Evolutionary conservation across 2,113 vertebrate genomes (phyloP), one percentile per base, ranked within the genome.

Genomic region (Marmota monax): DNA sequence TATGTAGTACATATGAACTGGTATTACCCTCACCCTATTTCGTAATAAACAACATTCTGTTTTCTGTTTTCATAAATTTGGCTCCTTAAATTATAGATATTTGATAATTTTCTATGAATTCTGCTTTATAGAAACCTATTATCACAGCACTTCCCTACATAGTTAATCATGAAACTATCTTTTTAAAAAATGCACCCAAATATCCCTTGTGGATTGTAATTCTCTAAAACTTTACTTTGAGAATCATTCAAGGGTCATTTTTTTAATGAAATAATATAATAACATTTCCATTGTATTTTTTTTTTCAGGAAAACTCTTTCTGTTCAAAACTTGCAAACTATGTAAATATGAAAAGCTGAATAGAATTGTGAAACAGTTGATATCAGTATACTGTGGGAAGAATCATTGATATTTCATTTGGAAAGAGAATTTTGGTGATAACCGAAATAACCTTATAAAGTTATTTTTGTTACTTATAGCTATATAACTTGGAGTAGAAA

Each of bases 11-110:
- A 58, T 58, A 58, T 58, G 20, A 45, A 34, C 14, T 39, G 14
- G 16, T 1, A 8, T 6, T 7, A 11, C 3, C 16, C 8, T 17
- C 17, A 29, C 4, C 29, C 16, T 12, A 34, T 27, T 16, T 20
- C 6, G 4, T 80, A 51, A 48, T 37, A 48, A 22, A 4, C 16
- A 63, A 3, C 18, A 29, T 70, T 51, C 13, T 63, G 20, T 63
- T 58, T 67, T 67, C 2, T 45, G 37, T 22, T 45, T 76, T 27
- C 76, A 11, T 34, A 37, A 45, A 78, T 37, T 11, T 77, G 9
- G 34, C 6, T 34, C 16, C 16, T 14, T n/a, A 45, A 5, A 1
- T 14, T 0, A 14, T 14, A 83, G 10, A 48, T 78, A 93, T 20
- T 78, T 58, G 42, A 56, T 5, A 58, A 2, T 11, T 42, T 42